Percentiles rank a stretch among this genome's conserved stretches.
Evolutionary conservation across 2,797 vertebrate genomes (phyloP).

Genomic region (Gallinago solitaria): DNA sequence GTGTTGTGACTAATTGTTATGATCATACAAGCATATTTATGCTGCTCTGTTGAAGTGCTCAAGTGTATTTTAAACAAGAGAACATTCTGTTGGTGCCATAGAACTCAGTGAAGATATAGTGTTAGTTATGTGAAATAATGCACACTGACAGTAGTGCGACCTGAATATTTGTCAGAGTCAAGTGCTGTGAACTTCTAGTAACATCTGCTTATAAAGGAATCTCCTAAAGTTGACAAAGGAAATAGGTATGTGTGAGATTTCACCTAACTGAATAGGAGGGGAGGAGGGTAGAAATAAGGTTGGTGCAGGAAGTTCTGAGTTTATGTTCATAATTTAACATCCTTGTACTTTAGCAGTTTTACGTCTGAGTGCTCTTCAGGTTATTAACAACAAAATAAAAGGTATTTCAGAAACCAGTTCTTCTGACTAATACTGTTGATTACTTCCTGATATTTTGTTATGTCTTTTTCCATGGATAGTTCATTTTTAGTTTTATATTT

Average conservation of each 20-base stretch:
- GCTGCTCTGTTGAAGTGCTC: background rate
- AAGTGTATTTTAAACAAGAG: background rate
- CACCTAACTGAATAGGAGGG: background rate
- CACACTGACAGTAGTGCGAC: background rate
- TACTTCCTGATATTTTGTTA: background rate
- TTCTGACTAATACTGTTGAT: background rate
- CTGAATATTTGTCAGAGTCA: background rate
- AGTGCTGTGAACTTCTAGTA: background rate
- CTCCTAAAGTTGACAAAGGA: background rate
- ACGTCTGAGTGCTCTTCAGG: background rate
- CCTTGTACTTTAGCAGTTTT: background rate
- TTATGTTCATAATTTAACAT: background rate
- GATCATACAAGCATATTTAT: fast-evolving
- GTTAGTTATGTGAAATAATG: background rate
- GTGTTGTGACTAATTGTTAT: background rate
- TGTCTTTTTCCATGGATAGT: background rate
- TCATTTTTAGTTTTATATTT: background rate
- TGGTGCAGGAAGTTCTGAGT: background rate
- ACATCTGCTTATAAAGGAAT: background rate
- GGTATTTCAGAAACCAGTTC: background rate
- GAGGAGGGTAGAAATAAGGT: background rate
- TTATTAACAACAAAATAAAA: background rate
- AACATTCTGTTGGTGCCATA: background rate
- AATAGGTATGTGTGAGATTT: background rate
- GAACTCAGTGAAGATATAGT: background rate